Percentiles rank a stretch among this genome's conserved stretches.
These are phyloP conservation scores for Carposina sasakii DNA, from an alignment of 1,140 invertebrate genomes.

Conservation along the genomic window DNA sequence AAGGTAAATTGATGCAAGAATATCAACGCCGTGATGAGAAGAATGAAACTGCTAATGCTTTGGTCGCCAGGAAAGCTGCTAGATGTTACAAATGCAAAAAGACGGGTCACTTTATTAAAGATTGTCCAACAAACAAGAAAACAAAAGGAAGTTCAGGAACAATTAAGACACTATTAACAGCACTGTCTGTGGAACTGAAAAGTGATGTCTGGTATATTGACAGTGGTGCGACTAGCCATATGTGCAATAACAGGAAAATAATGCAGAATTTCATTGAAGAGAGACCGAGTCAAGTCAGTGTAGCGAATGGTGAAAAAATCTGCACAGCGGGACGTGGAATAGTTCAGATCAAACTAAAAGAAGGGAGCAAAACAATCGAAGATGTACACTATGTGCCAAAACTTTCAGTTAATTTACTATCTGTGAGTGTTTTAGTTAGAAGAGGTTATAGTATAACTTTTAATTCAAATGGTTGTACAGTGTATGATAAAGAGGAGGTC, in stretches of 20 bases:
- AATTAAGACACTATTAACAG: not conserved
- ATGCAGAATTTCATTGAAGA: not conserved
- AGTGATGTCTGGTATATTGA: constrained; percentile 18
- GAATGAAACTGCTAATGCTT: constrained; percentile 1
- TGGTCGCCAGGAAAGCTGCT: not conserved
- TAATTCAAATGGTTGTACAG: not conserved
- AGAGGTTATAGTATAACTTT: constrained; percentile 3
- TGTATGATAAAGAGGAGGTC: constrained; percentile 1
- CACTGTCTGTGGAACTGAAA: not conserved
- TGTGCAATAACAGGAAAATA: constrained; percentile 5
- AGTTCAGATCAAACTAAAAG: not conserved
- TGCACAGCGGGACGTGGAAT: not conserved
- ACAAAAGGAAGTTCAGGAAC: not conserved
- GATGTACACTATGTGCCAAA: constrained; percentile 8
- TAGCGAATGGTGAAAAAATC: constrained; percentile 7
- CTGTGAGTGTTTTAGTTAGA: not conserved
- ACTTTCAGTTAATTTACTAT: constrained; percentile 1
- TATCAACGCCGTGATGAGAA: not conserved
- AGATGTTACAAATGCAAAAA: constrained; percentile 16
- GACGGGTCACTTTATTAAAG: constrained; percentile 8
- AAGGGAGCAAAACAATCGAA: not conserved
- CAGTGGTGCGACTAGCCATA: constrained; percentile 21
- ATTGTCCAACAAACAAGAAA: constrained; percentile 9
- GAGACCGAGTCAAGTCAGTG: not conserved
- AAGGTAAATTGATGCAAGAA: constrained; percentile 22